Percentiles rank a stretch among this genome's conserved stretches.
These are phyloP conservation scores for Marmota monax DNA, from an alignment of 2,113 vertebrate species.

Conservation along the genomic window DNA sequence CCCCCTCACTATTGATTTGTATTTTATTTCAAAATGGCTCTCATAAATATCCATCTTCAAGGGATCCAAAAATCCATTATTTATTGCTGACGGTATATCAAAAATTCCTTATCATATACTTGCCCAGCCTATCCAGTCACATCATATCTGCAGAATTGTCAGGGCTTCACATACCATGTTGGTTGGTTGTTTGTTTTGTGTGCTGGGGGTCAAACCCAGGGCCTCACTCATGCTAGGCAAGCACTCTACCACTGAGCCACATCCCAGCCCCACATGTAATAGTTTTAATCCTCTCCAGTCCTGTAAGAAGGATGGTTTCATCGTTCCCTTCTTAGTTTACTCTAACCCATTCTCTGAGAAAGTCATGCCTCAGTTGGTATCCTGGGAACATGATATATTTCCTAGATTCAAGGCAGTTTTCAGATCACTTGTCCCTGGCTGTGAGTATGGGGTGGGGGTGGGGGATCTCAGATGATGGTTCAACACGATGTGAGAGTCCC, in stretches of 20 bases:
- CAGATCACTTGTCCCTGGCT: neutral
- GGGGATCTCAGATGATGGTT: neutral
- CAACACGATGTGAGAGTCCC: neutral
- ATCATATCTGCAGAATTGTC: neutral
- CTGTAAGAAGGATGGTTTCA: neutral
- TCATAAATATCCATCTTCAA: neutral
- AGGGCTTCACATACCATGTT: neutral
- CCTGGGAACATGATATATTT: neutral
- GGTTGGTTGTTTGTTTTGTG: neutral
- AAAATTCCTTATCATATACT: neutral
- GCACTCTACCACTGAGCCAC: neutral
- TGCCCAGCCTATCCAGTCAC: neutral
- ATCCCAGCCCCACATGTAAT: neutral
- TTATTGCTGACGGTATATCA: neutral
- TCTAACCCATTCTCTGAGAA: neutral
- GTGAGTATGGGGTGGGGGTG: neutral
- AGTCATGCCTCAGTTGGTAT: neutral
- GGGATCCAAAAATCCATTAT: neutral
- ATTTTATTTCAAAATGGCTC: slow-evolving; percentile 27
- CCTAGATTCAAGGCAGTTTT: neutral
- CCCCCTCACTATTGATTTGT: neutral
- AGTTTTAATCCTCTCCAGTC: neutral
- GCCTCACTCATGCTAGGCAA: neutral
- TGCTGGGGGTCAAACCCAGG: neutral
- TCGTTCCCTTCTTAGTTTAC: neutral